A percentile compares a stretch with the other conserved stretches of the same genome.
Evolutionary conservation across 92 coral and sea anemone genomes (phyloP).

Genomic region (Palythoa grandis): DNA sequence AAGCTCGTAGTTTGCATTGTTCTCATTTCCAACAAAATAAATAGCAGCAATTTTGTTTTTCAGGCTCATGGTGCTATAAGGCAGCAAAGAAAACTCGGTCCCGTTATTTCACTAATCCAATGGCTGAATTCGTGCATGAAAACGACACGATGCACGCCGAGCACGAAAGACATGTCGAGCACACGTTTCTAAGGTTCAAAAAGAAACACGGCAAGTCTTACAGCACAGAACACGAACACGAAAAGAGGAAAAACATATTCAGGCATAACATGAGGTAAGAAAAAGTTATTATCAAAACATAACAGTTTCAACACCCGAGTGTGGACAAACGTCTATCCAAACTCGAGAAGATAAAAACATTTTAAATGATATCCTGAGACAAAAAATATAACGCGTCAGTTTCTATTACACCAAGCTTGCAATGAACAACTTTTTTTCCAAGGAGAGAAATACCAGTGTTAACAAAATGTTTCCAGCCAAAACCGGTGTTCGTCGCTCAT

Average conservation of each 20-base stretch:
- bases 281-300: no score
- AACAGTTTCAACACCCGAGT: no score
- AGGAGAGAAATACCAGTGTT: no score
- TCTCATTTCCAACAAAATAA: background rate
- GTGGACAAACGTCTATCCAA: no score
- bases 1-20: background rate
- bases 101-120: conserved; percentile 57
- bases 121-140: conserved; percentile 58
- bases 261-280: conserved; percentile 59
- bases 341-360: no score
- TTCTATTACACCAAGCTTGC: no score
- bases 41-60: background rate
- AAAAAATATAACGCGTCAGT: no score
- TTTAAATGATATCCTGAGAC: no score
- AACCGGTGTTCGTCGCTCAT: no score
- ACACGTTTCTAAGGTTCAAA: conserved; percentile 36
- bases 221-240: conserved; percentile 41
- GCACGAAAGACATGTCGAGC: conserved; percentile 47
- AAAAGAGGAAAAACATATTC: conserved; percentile 49
- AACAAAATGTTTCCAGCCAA: no score
- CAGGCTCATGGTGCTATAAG: conserved; percentile 56
- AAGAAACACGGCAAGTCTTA: conserved; percentile 51
- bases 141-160: conserved; percentile 40
- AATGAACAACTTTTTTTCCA: no score
- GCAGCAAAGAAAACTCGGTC: conserved; percentile 37